A percentile compares a stretch with the other conserved stretches of the same genome.
Evolutionary conservation across 2,113 vertebrate genomes (phyloP).

Genomic region (Anguilla rostrata): DNA sequence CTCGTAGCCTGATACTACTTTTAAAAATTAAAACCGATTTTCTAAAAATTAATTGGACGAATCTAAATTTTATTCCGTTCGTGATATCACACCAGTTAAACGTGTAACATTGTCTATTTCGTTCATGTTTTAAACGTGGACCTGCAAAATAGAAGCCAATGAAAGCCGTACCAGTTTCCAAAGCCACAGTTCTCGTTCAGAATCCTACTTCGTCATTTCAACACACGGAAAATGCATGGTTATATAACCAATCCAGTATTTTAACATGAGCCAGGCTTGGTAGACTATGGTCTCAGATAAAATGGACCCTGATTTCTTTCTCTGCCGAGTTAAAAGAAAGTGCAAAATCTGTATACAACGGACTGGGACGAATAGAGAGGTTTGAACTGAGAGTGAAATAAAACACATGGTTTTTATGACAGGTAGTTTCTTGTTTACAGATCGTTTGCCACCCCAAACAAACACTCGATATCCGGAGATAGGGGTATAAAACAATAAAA

Average conservation of each 20-base stretch:
- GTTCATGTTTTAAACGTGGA: no score
- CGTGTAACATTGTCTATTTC: no score
- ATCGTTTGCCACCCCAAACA: conserved; percentile 75
- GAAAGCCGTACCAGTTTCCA: background rate
- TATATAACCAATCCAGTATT: background rate
- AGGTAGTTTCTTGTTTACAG: conserved; percentile 76
- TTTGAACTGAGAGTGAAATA: conserved; percentile 7
- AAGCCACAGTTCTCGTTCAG: background rate
- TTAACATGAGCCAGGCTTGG: background rate
- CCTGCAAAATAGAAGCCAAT: no score
- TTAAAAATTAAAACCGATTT: background rate
- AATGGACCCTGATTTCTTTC: background rate
- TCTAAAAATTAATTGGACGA: background rate
- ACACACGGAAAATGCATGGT: background rate
- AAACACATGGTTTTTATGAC: conserved; percentile 65
- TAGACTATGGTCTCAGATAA: background rate
- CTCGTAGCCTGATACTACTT: no score
- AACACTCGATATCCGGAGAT: conserved; percentile 68
- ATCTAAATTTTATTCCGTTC: no score
- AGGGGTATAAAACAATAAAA: conserved; percentile 78
- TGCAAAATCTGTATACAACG: background rate
- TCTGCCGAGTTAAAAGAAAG: background rate
- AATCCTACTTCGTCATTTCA: background rate
- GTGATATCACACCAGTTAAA: background rate
- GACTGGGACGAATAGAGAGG: background rate